phyloP scores from a whole-genome alignment of 2,113 vertebrate genomes.

The Shinisaurus crocodilurus region DNA sequence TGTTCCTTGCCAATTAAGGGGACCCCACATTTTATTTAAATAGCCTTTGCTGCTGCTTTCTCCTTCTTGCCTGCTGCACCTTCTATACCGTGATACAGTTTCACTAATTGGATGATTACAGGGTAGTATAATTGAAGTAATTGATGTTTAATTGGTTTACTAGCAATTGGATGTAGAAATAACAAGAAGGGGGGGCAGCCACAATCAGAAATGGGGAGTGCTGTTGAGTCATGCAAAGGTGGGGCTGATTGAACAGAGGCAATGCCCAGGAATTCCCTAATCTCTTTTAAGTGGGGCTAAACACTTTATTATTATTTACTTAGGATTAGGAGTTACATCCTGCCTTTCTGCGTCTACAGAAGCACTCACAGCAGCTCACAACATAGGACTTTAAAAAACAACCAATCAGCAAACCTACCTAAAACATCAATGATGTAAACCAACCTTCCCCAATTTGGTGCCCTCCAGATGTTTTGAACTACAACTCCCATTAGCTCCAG shows the following conservation, averaged over 20 bases:
- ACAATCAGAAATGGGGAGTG: neutral
- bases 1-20: neutral
- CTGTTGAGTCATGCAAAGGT: slow-evolving; percentile 18
- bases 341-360: neutral
- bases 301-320: neutral
- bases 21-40: neutral
- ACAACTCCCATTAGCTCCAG: no score
- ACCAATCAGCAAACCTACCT: neutral
- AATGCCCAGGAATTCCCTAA: neutral
- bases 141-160: slow-evolving; percentile 32
- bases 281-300: neutral
- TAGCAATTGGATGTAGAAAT: slow-evolving; percentile 20
- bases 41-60: neutral
- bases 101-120: slow-evolving; percentile 44
- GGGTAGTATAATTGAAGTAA: slow-evolving; percentile 44
- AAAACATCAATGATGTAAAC: neutral
- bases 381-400: neutral
- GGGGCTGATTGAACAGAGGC: slow-evolving; percentile 9
- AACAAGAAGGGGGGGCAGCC: slow-evolving; percentile 27
- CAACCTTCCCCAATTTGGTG: no score
- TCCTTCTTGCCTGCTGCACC: neutral
- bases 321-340: neutral
- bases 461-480: no score
- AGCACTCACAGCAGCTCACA: neutral
- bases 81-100: slow-evolving; percentile 26